phyloP scores from a whole-genome alignment of 2,113 vertebrate genomes.

The Hystrix cristata region DNA sequence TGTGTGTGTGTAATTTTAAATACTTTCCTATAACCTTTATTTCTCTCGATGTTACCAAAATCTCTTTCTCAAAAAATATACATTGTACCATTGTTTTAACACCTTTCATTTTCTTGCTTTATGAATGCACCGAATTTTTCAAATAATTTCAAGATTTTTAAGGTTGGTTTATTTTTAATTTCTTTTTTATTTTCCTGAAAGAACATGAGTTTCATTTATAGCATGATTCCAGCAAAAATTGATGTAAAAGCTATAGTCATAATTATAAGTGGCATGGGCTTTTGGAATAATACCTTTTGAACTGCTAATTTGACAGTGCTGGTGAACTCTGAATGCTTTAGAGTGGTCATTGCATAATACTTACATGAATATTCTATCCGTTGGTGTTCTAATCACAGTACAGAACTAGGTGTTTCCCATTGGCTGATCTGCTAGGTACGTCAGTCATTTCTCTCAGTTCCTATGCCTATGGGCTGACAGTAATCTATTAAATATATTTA shows the following conservation, averaged over 20 bases:
- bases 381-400: not conserved
- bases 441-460: not conserved
- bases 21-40: not conserved
- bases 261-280: not conserved
- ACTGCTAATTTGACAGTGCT: not conserved
- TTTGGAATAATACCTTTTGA: not conserved
- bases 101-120: not conserved
- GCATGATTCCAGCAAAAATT: not conserved
- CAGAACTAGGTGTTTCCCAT: not conserved
- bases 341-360: not conserved
- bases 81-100: not conserved
- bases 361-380: not conserved
- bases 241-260: not conserved
- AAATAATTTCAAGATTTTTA: not conserved
- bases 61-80: not conserved
- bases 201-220: not conserved
- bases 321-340: not conserved
- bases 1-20: not conserved
- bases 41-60: not conserved
- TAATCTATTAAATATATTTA: constrained; percentile 23
- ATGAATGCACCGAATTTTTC: not conserved
- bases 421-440: not conserved
- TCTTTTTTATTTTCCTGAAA: constrained; percentile 43
- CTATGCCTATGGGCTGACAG: not conserved
- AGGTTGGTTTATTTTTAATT: constrained; percentile 1